Conservation (phyloP, 2,797 vertebrate species). For the Peromyscus eremicus region DNA sequence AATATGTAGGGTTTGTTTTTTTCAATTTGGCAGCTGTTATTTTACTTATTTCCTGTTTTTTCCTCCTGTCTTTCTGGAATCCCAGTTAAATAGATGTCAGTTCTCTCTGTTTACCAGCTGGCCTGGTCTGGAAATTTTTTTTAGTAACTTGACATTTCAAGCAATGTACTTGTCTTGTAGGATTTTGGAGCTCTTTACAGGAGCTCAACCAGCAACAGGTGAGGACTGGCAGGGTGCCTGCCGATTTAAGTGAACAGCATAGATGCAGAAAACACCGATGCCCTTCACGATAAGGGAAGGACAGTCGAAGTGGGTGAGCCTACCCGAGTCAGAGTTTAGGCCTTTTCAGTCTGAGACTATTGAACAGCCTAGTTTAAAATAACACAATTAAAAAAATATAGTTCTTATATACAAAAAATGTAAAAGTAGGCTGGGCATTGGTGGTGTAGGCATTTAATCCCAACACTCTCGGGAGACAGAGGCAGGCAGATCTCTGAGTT, state of each 20-base stretch:
- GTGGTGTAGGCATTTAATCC: not conserved
- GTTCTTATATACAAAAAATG: not conserved
- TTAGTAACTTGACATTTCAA: constrained; percentile 8
- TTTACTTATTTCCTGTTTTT: not conserved
- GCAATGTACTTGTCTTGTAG: not conserved
- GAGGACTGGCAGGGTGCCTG: not conserved
- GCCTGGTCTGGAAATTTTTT: not conserved
- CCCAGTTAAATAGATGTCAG: not conserved
- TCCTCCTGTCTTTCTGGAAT: not conserved
- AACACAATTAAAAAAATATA: not conserved
- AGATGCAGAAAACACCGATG: not conserved
- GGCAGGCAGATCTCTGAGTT: not conserved
- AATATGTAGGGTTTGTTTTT: not conserved
- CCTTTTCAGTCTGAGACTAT: not conserved
- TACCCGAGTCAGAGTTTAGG: not conserved
- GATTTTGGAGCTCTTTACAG: not conserved
- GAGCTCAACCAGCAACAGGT: not conserved
- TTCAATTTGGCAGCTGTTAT: not conserved
- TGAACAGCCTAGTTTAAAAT: not conserved
- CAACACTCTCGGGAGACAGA: not conserved
- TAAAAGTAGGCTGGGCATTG: not conserved
- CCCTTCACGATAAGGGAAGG: not conserved
- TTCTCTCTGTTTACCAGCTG: not conserved
- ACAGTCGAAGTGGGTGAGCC: not conserved
- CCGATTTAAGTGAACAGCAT: not conserved